Base-by-base conservation (phyloP, 2,113 vertebrate genomes). In the Micromys minutus region DNA sequence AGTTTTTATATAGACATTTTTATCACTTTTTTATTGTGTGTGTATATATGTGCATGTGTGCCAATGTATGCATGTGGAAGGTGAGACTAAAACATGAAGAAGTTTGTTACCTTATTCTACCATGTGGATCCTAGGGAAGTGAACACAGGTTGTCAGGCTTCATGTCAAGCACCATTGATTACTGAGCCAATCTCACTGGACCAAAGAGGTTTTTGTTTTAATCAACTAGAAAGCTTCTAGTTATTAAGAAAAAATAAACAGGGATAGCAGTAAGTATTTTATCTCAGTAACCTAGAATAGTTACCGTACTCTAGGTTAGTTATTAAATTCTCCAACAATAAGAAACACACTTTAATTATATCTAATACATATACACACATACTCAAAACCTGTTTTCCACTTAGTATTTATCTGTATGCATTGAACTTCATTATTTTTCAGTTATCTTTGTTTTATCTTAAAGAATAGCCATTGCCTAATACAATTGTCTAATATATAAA, bases 261-360 rank as follows among this genome's bases (percentile, higher is more conserved):
- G 4, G 47, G 80, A 96, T 71, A 50, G 63, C 94, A 87, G 26
- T 92, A 88, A 88, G 50, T 65, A 36, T 72, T 96, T 95, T 94
- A 77, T n/a, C 71, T 95, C 24, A 0, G n/a, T 87, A 93, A 47
- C 34, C 50, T 57, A 80, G 42, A 75, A 13, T 92, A 17, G 1
- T 94, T 39, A 83, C 31, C 29, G 31, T 93, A 71, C 61, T 87
- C 29, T 67, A 91, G 88, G 59, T 74, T 55, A 67, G 1, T 87
- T 71, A 87, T 89, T 45, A 95, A 24, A 94, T 55, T 22, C 83
- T n/a, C 19, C 8, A 71, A 77, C 11, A 79, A 57, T 95, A 94
- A 91, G 39, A 83, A 93, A 87, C 87, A 84, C 63, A 93, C 87
- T 75, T 89, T 55, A 57, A 80, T 80, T 81, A 81, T 81, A 94